A percentile compares a stretch with the other conserved stretches of the same genome.
phyloP scores from a whole-genome alignment of 2,797 vertebrate genomes.

The Bryconaethiops microstoma region DNA sequence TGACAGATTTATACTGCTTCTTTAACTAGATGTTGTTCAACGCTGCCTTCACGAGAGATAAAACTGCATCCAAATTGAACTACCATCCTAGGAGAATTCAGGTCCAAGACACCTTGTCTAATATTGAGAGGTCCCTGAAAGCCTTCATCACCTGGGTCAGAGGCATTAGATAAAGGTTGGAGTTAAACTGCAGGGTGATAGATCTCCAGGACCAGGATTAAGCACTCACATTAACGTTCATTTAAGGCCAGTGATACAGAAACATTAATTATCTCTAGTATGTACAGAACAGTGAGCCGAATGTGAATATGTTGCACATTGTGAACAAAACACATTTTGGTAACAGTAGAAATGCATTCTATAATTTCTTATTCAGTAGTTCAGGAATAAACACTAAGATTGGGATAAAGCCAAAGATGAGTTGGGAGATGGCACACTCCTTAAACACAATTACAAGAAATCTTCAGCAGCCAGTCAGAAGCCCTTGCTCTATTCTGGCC shows the following conservation, averaged over 20 bases:
- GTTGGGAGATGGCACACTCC: neutral
- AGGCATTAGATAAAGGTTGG: too few species aligned
- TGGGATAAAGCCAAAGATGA: neutral
- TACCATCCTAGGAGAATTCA: too few species aligned
- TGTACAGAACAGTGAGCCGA: neutral
- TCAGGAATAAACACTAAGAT: neutral
- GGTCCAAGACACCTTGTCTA: too few species aligned
- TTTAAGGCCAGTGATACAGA: conserved; percentile 17
- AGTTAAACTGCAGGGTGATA: too few species aligned
- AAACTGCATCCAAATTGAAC: neutral
- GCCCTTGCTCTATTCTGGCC: conserved; percentile 14
- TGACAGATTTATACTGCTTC: neutral
- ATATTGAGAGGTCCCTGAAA: too few species aligned
- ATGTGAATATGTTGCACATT: neutral
- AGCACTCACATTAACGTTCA: conserved; percentile 12
- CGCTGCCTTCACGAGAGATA: neutral
- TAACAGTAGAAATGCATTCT: conserved; percentile 3
- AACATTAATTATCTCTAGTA: neutral
- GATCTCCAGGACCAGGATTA: too few species aligned
- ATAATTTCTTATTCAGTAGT: conserved; percentile 6
- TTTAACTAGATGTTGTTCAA: neutral
- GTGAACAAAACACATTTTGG: neutral
- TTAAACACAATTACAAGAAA: conserved; percentile 18
- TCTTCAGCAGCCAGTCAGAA: conserved; percentile 22
- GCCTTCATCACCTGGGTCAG: too few species aligned